Conservation (phyloP, 1,140 invertebrate species). For the Drosophila tropicalis region DNA sequence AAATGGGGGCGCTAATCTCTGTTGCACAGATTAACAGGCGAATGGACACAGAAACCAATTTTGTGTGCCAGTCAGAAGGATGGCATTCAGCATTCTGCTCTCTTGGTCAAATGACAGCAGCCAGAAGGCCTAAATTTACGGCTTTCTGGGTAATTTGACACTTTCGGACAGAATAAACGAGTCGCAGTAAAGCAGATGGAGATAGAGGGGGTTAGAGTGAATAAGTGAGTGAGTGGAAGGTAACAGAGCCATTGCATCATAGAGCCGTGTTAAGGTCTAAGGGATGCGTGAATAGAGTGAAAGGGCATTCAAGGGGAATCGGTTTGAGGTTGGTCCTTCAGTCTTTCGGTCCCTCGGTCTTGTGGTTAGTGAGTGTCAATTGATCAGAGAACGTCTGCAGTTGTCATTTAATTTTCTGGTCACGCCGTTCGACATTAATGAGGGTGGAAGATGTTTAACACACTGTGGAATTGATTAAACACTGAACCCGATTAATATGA, state of each 20-base stretch:
- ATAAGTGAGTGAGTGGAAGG: neutral
- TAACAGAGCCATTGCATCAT: constrained; percentile 36
- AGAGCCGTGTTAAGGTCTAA: neutral
- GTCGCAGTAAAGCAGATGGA: neutral
- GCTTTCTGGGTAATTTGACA: constrained; percentile 79
- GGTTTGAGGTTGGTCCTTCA: constrained; percentile 33
- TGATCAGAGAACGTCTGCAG: constrained; percentile 73
- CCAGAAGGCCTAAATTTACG: constrained; percentile 75
- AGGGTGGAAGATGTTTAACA: constrained; percentile 33
- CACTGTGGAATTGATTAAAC: constrained; percentile 32
- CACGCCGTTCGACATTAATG: constrained; percentile 51
- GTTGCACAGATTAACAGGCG: constrained; percentile 68
- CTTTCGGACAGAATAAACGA: constrained; percentile 61
- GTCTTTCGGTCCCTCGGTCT: constrained; percentile 28
- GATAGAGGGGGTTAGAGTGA: neutral
- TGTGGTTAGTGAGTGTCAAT: constrained; percentile 68
- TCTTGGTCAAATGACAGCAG: constrained; percentile 65
- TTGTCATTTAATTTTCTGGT: constrained; percentile 75
- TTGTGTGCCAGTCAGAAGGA: constrained; percentile 43
- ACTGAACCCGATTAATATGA: constrained; percentile 26
- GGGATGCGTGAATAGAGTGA: neutral
- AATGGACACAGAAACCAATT: constrained; percentile 63
- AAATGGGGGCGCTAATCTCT: constrained; percentile 76
- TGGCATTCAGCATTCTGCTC: constrained; percentile 32
- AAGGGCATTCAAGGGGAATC: neutral